Base-by-base conservation (phyloP, 2,888 invertebrate species). In the Euplexia lucipara region DNA sequence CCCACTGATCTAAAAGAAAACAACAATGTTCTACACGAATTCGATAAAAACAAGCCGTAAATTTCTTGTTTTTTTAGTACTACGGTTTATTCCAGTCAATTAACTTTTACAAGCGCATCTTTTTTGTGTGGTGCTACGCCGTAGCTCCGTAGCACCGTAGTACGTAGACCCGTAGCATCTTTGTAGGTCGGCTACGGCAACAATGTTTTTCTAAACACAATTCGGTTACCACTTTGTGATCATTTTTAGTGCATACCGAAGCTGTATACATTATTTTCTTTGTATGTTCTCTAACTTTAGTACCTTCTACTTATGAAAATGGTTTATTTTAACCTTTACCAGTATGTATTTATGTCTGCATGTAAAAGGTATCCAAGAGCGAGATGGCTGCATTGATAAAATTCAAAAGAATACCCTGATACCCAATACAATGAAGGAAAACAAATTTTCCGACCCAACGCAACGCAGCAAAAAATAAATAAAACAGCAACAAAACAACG, bases 81-180 rank as follows among this genome's bases (percentile, higher is more conserved):
- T 60, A 58, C 75, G 74, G 75, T 81, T 70, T 82, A 80, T 83
- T 86, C 83, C 82, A 72, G 78, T 79, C 86, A 86, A 85, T 86
- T 86, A 86, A 84, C 73, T 84, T 86, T 83, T 83, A 86, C 81
- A 83, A 79, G 81, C 83, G 78, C 74, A 81, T 81, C 73, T 79
- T 78, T 84, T 82, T 84, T 79, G 76, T 79, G 64, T 57, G 54
- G 65, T 73, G 83, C 85, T 86, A 87, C 86, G 78, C 32, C 80
- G 86, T 84, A 85, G 86, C 67, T 48, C 41, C 61, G 64, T 63
- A 51, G 75, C 72, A 63, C 66, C 77, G 66, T 63, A 61, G 60
- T 45, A 39, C 56, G 70, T 78, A 72, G 70, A 34, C 32, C 10
- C 75, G 85, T 84, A 85, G 83, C 83, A 72, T 75, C 80, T 81